Base-by-base conservation (phyloP, 2,888 invertebrate species). In the Scrobipalpa costella region DNA sequence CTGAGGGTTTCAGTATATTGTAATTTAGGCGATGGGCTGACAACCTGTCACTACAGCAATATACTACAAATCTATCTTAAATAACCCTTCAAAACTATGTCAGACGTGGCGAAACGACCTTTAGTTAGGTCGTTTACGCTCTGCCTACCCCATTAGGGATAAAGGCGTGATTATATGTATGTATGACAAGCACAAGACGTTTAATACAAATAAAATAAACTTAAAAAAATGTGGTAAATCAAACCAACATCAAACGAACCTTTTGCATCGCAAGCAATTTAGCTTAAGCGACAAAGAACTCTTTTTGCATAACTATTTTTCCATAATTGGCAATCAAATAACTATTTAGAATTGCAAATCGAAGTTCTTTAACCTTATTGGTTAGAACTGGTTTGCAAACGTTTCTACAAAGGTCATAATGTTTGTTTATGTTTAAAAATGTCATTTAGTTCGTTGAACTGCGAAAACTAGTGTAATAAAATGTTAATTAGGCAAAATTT, bases 341-440 rank as follows among this genome's bases (percentile, higher is more conserved):
- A 2, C 50, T 50, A 3, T 9, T 50, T 50, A 21, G 55, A 33
- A 33, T 27, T 55, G 8, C n/a, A 33, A 55, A 27, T 55, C 1
- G n/a, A 27, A 55, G 55, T 55, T 55, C 55, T 55, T 55, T 55
- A 27, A 55, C 55, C 55, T 50, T 50, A 50, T 21, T 17, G 11
- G 19, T 21, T 7, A 55, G 13, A 27, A 55, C 55, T 33, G 27
- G 55, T 55, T 55, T 2, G 55, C 34, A n/a, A 33, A 33, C 13
- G 33, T 27, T 55, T 33, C 21, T 55, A 34, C 15, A n/a, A 55
- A 33, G 55, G 55, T 55, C 33, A 33, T n/a, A 33, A 19, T 49
- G 55, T 11, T 55, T 55, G 55, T 33, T 55, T 55, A 15, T 33
- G 21, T 55, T 33, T 33, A 13, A 27, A 33, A 55, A 49, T 49